Conservation (phyloP, 2,797 vertebrate species). For the Avahi laniger region DNA sequence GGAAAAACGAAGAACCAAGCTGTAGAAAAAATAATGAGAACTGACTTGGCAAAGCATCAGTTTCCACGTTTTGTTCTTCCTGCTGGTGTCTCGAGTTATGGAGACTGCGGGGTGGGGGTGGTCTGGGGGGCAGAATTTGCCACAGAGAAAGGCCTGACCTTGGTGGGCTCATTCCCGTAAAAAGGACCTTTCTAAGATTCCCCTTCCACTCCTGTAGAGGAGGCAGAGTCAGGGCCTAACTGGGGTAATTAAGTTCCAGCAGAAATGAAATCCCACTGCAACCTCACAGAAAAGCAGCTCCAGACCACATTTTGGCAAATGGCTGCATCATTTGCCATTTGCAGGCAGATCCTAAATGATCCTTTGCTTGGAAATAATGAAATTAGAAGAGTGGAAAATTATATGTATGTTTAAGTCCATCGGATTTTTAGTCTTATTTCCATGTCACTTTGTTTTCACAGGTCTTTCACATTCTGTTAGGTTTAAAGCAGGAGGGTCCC, state of each 20-base stretch:
- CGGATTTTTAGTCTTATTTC: background rate
- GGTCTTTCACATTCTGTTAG: background rate
- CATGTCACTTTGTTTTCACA: background rate
- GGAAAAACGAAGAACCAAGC: background rate
- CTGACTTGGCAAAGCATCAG: background rate
- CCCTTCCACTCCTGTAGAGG: background rate
- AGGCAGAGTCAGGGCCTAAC: background rate
- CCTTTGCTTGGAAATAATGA: background rate
- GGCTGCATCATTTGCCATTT: background rate
- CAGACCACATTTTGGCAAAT: background rate
- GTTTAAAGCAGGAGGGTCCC: background rate
- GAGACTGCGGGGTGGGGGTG: background rate
- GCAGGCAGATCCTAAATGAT: background rate
- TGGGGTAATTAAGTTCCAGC: background rate
- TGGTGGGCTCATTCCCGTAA: background rate
- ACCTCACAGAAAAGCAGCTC: background rate
- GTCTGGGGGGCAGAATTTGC: background rate
- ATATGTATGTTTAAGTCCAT: background rate
- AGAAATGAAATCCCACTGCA: slow-evolving; percentile 4
- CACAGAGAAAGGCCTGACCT: background rate
- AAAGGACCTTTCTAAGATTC: background rate
- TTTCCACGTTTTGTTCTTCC: background rate
- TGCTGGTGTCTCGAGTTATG: rapidly evolving
- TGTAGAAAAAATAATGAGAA: background rate
- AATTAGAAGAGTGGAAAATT: background rate